A percentile compares a stretch with the other conserved stretches of the same genome.
These are phyloP conservation scores for Bactericera cockerelli DNA, from an alignment of 1,140 invertebrate genomes.

Conservation along the genomic window DNA sequence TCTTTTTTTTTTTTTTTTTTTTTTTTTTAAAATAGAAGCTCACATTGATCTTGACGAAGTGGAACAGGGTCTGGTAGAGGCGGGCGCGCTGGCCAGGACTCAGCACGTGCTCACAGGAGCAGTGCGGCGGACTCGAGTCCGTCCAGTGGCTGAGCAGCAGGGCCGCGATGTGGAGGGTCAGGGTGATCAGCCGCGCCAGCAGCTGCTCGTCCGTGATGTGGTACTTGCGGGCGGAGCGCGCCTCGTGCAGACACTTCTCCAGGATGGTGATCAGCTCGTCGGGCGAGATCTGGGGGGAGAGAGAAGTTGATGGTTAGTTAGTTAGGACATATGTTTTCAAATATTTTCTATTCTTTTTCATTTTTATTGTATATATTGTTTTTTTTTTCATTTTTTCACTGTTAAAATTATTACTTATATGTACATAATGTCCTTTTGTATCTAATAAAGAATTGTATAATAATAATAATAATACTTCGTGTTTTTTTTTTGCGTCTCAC, in stretches of 20 bases:
- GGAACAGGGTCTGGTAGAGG: not conserved
- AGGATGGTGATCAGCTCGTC: slow-evolving; percentile 5
- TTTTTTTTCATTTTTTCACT: too few relatives aligned
- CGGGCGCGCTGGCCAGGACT: not conserved
- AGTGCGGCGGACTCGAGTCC: slow-evolving; percentile 14
- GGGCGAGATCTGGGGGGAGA: not conserved
- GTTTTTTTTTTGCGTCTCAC: too few relatives aligned
- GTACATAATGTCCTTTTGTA: too few relatives aligned
- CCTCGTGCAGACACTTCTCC: slow-evolving; percentile 10
- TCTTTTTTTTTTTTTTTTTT: too few relatives aligned
- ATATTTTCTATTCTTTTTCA: too few relatives aligned
- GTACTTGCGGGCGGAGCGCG: slow-evolving; percentile 28
- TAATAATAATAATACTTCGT: too few relatives aligned
- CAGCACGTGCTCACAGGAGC: not conserved
- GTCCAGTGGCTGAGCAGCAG: not conserved
- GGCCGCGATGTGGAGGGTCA: not conserved
- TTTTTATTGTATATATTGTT: too few relatives aligned
- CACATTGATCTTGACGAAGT: not conserved
- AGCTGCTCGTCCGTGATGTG: not conserved
- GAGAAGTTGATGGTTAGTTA: too few relatives aligned
- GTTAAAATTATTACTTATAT: too few relatives aligned
- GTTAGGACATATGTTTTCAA: too few relatives aligned
- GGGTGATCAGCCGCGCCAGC: not conserved
- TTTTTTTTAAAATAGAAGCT: too few relatives aligned
- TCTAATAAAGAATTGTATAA: too few relatives aligned